Evolutionary conservation across 2,888 invertebrate species (phyloP).

Genomic region (Phaonia tiefii): DNA sequence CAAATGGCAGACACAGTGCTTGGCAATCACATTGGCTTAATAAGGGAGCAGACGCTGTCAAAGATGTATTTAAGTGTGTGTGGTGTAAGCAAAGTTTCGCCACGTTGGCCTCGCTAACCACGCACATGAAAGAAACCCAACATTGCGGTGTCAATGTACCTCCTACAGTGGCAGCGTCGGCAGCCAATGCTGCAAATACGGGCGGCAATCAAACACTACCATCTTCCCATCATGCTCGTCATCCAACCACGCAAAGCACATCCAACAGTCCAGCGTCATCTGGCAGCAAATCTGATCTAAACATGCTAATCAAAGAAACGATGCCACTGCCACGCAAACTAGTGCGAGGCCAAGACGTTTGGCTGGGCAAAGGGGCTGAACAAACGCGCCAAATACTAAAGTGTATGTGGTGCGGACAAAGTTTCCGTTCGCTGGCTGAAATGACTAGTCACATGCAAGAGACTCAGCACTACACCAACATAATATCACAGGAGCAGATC

Average conservation of each 20-base stretch:
- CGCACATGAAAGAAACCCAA: slow-evolving; percentile 99
- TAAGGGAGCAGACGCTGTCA: slow-evolving; percentile 96
- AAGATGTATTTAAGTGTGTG: slow-evolving; percentile 97
- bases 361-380: slow-evolving; percentile 98
- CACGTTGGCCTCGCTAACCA: slow-evolving; percentile 95
- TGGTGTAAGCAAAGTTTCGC: slow-evolving; percentile 99
- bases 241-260: slow-evolving; percentile 59
- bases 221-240: slow-evolving; percentile 66
- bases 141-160: slow-evolving; percentile 95
- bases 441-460: slow-evolving; percentile 99
- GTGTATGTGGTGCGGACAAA: slow-evolving; percentile 99
- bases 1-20: slow-evolving; percentile 88
- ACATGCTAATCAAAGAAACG: slow-evolving; percentile 94
- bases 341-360: slow-evolving; percentile 98
- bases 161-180: slow-evolving; percentile 77
- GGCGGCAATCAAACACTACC: slow-evolving; percentile 56
- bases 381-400: slow-evolving; percentile 98
- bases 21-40: slow-evolving; percentile 99
- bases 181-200: slow-evolving; percentile 74
- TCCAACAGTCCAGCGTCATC: slow-evolving; percentile 78
- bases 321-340: slow-evolving; percentile 97
- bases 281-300: slow-evolving; percentile 89
- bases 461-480: slow-evolving; percentile 98
- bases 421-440: slow-evolving; percentile 96
- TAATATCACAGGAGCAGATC: slow-evolving; percentile 97